Percentiles rank a stretch among this genome's conserved stretches.
phyloP scores from a whole-genome alignment of 2,888 invertebrate species.

The Napeogenes sylphis region DNA sequence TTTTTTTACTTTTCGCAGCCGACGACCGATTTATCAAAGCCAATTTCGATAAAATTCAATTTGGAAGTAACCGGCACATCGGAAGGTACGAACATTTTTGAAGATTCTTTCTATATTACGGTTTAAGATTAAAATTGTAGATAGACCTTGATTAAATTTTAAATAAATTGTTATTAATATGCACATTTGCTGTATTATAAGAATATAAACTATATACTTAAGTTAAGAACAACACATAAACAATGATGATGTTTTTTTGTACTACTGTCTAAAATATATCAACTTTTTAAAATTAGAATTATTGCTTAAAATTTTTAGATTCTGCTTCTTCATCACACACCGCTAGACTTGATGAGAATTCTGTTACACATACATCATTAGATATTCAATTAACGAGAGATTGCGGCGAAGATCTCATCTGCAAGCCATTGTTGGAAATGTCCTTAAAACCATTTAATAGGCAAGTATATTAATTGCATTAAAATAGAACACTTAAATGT shows the following conservation, averaged over 20 bases:
- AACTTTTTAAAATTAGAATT: too few species aligned
- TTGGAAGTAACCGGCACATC: conserved; percentile 43
- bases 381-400: conserved; percentile 65
- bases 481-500: neutral
- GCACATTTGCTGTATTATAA: too few species aligned
- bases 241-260: too few species aligned
- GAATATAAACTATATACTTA: too few species aligned
- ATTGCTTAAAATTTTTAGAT: conserved; percentile 37
- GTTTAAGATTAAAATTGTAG: neutral
- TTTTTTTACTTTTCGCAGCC: conserved; percentile 47
- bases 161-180: conserved; percentile 32
- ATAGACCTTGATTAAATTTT: conserved; percentile 38
- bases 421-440: conserved; percentile 69
- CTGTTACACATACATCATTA: conserved; percentile 48
- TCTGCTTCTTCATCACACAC: conserved; percentile 40
- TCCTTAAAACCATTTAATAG: conserved; percentile 48
- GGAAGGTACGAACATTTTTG: conserved; percentile 41
- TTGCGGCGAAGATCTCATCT: conserved; percentile 74
- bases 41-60: conserved; percentile 52
- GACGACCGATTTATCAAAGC: conserved; percentile 59
- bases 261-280: too few species aligned
- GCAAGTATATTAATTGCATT: conserved; percentile 39
- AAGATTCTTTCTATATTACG: too few species aligned
- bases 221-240: too few species aligned
- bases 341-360: conserved; percentile 55